A percentile compares a stretch with the other conserved stretches of the same genome.
These are phyloP conservation scores for Cyprinodon diabolis DNA, from an alignment of 2,797 vertebrate species.

Conservation along the genomic window DNA sequence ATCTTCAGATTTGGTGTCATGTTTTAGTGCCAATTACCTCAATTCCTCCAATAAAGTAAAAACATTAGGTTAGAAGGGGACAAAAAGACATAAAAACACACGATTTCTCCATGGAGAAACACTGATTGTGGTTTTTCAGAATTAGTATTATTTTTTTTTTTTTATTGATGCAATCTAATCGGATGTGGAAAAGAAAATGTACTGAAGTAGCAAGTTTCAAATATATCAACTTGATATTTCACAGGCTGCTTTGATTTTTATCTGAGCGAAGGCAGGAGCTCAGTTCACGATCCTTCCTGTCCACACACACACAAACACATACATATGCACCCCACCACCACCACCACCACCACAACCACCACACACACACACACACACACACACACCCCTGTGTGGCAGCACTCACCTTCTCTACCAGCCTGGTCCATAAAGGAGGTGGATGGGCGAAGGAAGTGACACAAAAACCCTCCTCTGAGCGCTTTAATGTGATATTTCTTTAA, in stretches of 20 bases:
- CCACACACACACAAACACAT: constrained; percentile 25
- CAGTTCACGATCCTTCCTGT: constrained; percentile 28
- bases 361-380: constrained; percentile 10
- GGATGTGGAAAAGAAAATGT: background rate
- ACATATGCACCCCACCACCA: background rate
- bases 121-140: background rate
- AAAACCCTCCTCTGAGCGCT: constrained; percentile 64
- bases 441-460: constrained; percentile 48
- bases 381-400: background rate
- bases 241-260: constrained; percentile 32
- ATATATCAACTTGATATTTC: constrained; percentile 22
- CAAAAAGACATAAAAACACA: background rate
- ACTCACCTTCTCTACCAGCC: constrained; percentile 78
- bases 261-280: constrained; percentile 18
- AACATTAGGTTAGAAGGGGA: background rate
- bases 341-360: background rate
- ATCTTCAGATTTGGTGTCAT: background rate
- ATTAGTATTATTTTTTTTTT: background rate
- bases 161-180: background rate
- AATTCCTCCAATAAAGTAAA: background rate
- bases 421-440: constrained; percentile 69
- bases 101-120: constrained; percentile 1
- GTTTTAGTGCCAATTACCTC: background rate
- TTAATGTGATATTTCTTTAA: constrained; percentile 79
- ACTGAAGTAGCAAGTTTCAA: background rate